A percentile compares a stretch with the other conserved stretches of the same genome.
phyloP scores from a whole-genome alignment of 2,888 invertebrate genomes.

The Hemithea aestivaria region DNA sequence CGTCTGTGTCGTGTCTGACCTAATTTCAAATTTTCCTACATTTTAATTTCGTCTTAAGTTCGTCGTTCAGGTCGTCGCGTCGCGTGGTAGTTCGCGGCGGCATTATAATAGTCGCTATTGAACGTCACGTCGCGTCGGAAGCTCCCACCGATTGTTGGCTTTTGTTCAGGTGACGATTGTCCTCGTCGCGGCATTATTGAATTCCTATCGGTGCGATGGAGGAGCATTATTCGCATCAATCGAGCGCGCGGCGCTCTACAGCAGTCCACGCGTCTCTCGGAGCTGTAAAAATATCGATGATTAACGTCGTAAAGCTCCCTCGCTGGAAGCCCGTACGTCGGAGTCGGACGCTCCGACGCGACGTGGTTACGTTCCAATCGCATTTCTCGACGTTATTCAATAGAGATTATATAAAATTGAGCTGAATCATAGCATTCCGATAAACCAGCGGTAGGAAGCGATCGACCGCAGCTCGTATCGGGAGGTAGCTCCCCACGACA shows the following conservation, averaged over 20 bases:
- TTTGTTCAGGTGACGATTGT: slow-evolving; percentile 21
- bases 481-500: too few relatives aligned
- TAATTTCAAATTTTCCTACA: slow-evolving; percentile 24
- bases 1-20: slow-evolving; percentile 27
- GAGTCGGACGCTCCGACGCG: slow-evolving; percentile 32
- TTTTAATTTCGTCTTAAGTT: slow-evolving; percentile 12
- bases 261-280: slow-evolving; percentile 22
- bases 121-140: slow-evolving; percentile 7
- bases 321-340: slow-evolving; percentile 32
- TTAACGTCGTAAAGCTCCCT: slow-evolving; percentile 41
- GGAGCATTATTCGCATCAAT: slow-evolving; percentile 3
- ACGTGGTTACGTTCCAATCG: slow-evolving; percentile 29
- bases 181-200: slow-evolving; percentile 18
- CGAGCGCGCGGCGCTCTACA: too few relatives aligned
- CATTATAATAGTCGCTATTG: slow-evolving; percentile 10
- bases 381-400: slow-evolving; percentile 40
- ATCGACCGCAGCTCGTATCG: slow-evolving; percentile 11
- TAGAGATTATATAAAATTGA: slow-evolving; percentile 37
- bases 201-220: slow-evolving; percentile 17
- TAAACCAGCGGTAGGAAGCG: slow-evolving; percentile 32
- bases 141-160: neutral
- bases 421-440: slow-evolving; percentile 17
- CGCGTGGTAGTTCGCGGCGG: neutral
- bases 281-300: slow-evolving; percentile 53
- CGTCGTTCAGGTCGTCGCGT: slow-evolving; percentile 5